Base-by-base conservation (phyloP, 2,888 invertebrate genomes). In the Synanthedon tipuliformis region DNA sequence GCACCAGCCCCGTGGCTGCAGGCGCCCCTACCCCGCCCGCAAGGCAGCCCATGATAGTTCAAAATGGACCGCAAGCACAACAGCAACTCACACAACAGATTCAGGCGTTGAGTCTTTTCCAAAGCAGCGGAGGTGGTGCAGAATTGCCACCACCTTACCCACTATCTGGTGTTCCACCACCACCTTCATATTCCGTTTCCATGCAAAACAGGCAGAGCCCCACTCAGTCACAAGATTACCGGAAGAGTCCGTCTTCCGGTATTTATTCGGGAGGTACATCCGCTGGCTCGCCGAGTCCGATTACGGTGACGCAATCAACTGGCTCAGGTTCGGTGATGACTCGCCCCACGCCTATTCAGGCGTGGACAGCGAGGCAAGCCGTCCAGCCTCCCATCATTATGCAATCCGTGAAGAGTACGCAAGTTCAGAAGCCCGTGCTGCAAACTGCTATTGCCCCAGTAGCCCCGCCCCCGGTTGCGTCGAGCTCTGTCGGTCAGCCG, bases 401-500 rank as follows among this genome's bases (percentile, higher is more conserved):
- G 96, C 97, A 97, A 76, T 95, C 96, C 40, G 98, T 98, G 15
- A 96, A 96, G 77, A 96, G 96, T 84, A 96, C 96, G 15, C 96
- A 97, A 79, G 97, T 96, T 45, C 96, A 96, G 72, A 98, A 97
- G 75, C 98, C 98, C 0, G 92, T 97, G 34, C 86, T 97, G 59
- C 98, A 98, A 82, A 98, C 97, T 13, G 98, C 98, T 10, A 95
- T 96, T 51, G 97, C 95, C n/a, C 97, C 97, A 1, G 92, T 93
- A 27, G 91, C 94, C 12, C 94, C 94, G 3, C 87, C 88, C 49
- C 78, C 89, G 55, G 87, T 79, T 40, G 81, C 83, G 40, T 83
- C 80, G 7, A 79, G 89, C 27, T 84, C 89, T n/a, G 72, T 71
- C 16, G 78, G 75, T 41, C 89, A 88, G 58, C 91, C 91, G 11